Base-by-base conservation (phyloP, 2,113 vertebrate genomes). In the Entosphenus tridentatus region DNA sequence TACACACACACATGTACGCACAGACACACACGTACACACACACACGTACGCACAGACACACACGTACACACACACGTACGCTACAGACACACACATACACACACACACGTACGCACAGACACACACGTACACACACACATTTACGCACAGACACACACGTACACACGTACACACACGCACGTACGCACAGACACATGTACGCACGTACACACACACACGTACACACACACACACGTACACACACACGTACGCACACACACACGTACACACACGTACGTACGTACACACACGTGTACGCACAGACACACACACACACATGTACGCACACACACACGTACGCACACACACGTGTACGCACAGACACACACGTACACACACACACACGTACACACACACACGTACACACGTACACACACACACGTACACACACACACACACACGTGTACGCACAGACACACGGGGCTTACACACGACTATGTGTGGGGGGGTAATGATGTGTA, bases 361-460 rank as follows among this genome's bases (percentile, higher is more conserved):
- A 62, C 58, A 62, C 16, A 62, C 3, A 62, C 2, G 16, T 16
- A 62, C 16, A 62, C 16, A 62, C 16, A 62, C 16, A 62, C 16
- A 3, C 2, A 62, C 16, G 16, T 62, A 62, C 16, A 62, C 58
- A 62, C 1, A 62, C 58, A 3, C 2, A 62, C 58, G 3, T 3
- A 62, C 16, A 4, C 16, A 62, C 16, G 16, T 2, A 62, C 16
- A 62, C 58, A 62, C 16, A 5, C 3, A 62, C 16, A 62, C 58
- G 16, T 62, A 62, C 16, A 62, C 58, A 65, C 10, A 65, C 59
- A 11, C 62, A 65, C 62, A 62, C 58, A 62, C 58, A 62, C 58
- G 8, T 13, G 58, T 62, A 62, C 13, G 8, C 39, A 39, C 39
- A 6, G 5, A 39, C 39, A 39, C 39, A 39, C 39, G 39, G 39